phyloP scores from a whole-genome alignment of 2,888 invertebrate genomes.

The Macaria notata region DNA sequence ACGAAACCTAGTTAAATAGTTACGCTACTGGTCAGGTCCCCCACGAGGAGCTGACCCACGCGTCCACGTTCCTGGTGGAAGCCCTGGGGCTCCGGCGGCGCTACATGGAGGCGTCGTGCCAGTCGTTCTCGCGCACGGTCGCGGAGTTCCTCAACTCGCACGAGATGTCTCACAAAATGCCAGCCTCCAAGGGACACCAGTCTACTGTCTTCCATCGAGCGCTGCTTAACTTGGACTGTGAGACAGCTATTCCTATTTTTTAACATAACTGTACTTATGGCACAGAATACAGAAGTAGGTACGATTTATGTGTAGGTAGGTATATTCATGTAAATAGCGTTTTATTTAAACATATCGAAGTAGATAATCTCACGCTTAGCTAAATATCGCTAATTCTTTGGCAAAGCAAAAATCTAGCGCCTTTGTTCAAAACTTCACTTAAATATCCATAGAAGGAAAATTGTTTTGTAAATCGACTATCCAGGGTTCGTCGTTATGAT shows the following conservation, averaged over 20 bases:
- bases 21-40: conserved; percentile 85
- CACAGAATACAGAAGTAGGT: too few species aligned
- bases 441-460: too few species aligned
- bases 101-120: conserved; percentile 94
- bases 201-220: conserved; percentile 65
- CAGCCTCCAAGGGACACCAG: conserved; percentile 42
- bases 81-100: conserved; percentile 91
- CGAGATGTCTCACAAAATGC: conserved; percentile 28
- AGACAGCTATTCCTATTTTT: conserved; percentile 23
- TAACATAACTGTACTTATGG: too few species aligned
- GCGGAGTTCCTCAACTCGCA: conserved; percentile 56
- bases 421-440: too few species aligned
- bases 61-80: conserved; percentile 91
- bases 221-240: conserved; percentile 89
- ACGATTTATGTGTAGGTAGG: too few species aligned
- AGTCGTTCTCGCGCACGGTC: conserved; percentile 90
- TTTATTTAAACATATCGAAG: too few species aligned
- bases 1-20: not conserved
- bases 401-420: too few species aligned
- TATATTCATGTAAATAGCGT: too few species aligned
- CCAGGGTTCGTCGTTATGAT: too few species aligned
- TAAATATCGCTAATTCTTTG: too few species aligned
- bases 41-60: conserved; percentile 93
- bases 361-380: too few species aligned
- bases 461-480: too few species aligned